Conservation (phyloP, 1,140 invertebrate species). For the Homarus americanus region DNA sequence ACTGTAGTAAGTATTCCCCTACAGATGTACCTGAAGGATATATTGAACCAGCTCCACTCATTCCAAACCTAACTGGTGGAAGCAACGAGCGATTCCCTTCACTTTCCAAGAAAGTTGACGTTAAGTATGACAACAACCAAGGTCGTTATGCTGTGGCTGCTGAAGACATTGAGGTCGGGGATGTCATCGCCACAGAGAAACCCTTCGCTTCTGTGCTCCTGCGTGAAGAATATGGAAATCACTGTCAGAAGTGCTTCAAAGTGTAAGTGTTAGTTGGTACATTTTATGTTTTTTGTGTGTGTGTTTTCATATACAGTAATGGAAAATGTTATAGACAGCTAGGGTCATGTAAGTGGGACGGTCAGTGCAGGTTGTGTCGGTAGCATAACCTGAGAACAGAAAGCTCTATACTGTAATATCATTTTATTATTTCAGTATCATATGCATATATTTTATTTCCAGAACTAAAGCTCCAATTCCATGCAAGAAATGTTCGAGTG, state of each 20-base stretch:
- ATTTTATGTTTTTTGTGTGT: too few species aligned
- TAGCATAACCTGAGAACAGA: too few species aligned
- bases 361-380: too few species aligned
- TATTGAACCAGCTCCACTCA: conserved; percentile 56
- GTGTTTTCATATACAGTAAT: too few species aligned
- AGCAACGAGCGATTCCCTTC: conserved; percentile 81
- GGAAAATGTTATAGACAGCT: too few species aligned
- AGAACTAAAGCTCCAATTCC: conserved; percentile 79
- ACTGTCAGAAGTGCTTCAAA: conserved; percentile 90
- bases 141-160: conserved; percentile 74
- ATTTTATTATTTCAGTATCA: not conserved
- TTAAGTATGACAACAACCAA: conserved; percentile 74
- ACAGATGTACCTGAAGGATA: conserved; percentile 47
- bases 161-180: conserved; percentile 76
- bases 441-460: conserved; percentile 24
- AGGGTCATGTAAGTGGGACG: too few species aligned
- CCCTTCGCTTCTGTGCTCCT: conserved; percentile 87
- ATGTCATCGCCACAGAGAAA: conserved; percentile 82
- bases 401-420: too few species aligned
- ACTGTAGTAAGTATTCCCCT: not conserved
- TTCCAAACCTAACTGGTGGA: conserved; percentile 76
- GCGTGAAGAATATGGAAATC: conserved; percentile 85
- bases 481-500: conserved; percentile 87
- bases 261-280: conserved; percentile 70
- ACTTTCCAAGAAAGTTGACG: conserved; percentile 81